Evolutionary conservation across 1,140 invertebrate genomes (phyloP).

Genomic region (Delia radicum): DNA sequence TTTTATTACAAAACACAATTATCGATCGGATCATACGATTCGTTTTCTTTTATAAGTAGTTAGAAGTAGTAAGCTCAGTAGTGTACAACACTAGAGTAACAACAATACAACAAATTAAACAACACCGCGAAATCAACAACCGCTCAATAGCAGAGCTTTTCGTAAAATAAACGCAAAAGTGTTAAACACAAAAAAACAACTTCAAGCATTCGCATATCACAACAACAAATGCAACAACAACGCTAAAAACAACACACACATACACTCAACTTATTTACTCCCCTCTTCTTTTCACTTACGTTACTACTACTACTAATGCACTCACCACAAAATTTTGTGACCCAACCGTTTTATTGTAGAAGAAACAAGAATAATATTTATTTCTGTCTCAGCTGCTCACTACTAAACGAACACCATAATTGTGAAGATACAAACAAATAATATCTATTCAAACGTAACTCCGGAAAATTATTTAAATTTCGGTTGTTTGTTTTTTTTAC

Average conservation of each 20-base stretch:
- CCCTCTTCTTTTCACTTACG: background rate
- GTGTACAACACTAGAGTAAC: background rate
- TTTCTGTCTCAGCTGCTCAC: background rate
- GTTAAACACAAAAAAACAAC: slow-evolving; percentile 22
- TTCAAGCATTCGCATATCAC: slow-evolving; percentile 11
- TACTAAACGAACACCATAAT: background rate
- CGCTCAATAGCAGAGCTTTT: slow-evolving; percentile 26
- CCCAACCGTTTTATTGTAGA: too few relatives aligned
- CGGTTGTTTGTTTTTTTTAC: too few relatives aligned
- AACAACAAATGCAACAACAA: slow-evolving; percentile 2
- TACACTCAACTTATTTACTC: background rate
- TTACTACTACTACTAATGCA: background rate
- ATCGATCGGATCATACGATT: slow-evolving; percentile 13
- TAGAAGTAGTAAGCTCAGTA: background rate
- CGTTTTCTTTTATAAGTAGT: too few relatives aligned
- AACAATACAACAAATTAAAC: too few relatives aligned
- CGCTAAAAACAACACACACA: background rate
- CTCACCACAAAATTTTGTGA: too few relatives aligned
- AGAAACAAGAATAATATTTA: background rate
- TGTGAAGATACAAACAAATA: background rate
- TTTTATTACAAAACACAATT: background rate
- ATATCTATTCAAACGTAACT: background rate
- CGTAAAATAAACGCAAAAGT: slow-evolving; percentile 26
- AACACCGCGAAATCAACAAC: slow-evolving; percentile 22
- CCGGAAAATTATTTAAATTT: background rate